Conservation (phyloP, 2,113 vertebrate species). For the Sylvilagus bachmani region DNA sequence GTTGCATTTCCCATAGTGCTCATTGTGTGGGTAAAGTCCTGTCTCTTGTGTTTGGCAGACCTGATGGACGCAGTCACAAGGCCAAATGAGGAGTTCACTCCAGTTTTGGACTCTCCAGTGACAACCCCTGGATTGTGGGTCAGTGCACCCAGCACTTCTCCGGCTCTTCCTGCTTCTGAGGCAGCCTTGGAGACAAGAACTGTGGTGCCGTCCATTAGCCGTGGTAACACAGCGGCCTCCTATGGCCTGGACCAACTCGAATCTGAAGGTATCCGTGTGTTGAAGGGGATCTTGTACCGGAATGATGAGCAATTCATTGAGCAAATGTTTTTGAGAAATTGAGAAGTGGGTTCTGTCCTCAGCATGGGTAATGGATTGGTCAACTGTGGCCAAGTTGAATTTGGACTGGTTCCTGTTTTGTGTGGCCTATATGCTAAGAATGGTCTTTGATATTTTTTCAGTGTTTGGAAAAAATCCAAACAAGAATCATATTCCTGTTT, state of each 20-base stretch:
- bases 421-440: neutral
- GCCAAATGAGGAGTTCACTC: conserved; percentile 69
- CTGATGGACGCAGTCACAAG: conserved; percentile 57
- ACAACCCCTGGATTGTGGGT: conserved; percentile 69
- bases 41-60: conserved; percentile 72
- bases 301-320: neutral
- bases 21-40: neutral
- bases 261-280: conserved; percentile 91
- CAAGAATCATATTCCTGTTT: neutral
- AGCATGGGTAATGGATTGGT: neutral
- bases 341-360: neutral
- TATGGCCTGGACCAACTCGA: conserved; percentile 90
- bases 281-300: conserved; percentile 41
- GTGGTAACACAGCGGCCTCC: conserved; percentile 81
- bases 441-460: conserved; percentile 25
- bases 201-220: conserved; percentile 69
- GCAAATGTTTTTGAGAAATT: conserved; percentile 32
- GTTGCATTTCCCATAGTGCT: neutral
- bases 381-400: neutral
- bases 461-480: conserved; percentile 10
- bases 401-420: neutral
- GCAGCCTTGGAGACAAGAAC: conserved; percentile 79
- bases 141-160: conserved; percentile 70
- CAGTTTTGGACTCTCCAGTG: conserved; percentile 60
- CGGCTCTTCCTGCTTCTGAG: conserved; percentile 67